Percentiles rank a stretch among this genome's conserved stretches.
These are phyloP conservation scores for Mythimna pallens DNA, from an alignment of 2,888 invertebrate genomes.

Conservation along the genomic window DNA sequence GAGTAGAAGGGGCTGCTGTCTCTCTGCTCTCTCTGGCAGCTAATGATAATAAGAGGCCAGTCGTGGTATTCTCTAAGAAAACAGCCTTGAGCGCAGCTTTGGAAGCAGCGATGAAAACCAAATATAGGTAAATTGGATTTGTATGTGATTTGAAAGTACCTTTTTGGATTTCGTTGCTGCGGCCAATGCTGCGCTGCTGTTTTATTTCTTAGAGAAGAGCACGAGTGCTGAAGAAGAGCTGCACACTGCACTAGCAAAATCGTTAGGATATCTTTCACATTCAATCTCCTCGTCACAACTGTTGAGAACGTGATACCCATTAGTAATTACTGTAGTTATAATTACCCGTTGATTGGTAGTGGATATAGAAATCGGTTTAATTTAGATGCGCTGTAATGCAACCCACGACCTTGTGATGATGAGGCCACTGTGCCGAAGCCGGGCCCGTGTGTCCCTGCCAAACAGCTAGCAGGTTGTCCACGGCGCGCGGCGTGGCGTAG, in stretches of 20 bases:
- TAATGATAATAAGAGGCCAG: not conserved
- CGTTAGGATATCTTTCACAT: not conserved
- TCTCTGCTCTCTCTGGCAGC: too few relatives aligned
- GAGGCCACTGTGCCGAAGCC: conserved; percentile 41
- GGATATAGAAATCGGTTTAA: conserved; percentile 49
- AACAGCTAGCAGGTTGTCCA: conserved; percentile 46
- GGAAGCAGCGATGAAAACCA: too few relatives aligned
- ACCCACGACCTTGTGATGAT: conserved; percentile 53
- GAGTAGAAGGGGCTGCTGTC: not conserved
- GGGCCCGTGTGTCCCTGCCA: conserved; percentile 54
- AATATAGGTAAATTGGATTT: too few relatives aligned
- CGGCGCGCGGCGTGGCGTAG: conserved; percentile 47
- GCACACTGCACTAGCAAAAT: not conserved
- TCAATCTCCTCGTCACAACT: not conserved
- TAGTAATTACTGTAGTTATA: conserved; percentile 49
- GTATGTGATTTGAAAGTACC: too few relatives aligned
- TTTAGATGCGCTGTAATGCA: conserved; percentile 62
- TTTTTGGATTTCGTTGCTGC: too few relatives aligned
- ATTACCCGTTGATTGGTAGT: conserved; percentile 43
- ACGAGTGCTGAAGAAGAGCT: not conserved
- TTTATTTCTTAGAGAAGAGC: too few relatives aligned
- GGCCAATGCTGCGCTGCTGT: too few relatives aligned
- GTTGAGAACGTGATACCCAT: conserved; percentile 33
- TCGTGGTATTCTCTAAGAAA: too few relatives aligned
- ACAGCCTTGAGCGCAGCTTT: too few relatives aligned